Conservation (phyloP, 2,888 invertebrate genomes). For the Nephrotoma guestfalica region DNA sequence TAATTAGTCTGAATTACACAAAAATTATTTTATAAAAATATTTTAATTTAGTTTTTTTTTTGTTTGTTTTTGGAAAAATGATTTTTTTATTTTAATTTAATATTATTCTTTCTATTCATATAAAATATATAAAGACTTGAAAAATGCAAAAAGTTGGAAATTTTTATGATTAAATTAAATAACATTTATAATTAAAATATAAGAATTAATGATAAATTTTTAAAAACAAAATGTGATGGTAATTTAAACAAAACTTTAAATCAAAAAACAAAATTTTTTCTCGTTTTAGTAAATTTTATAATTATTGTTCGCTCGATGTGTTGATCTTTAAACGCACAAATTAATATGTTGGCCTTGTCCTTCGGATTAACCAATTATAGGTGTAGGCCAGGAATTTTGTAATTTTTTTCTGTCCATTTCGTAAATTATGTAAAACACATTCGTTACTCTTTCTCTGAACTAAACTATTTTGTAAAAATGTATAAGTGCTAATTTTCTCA, state of each 20-base stretch:
- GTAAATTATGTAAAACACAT: too few species aligned
- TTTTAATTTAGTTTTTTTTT: background rate
- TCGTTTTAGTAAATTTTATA: background rate
- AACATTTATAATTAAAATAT: background rate
- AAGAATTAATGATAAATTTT: background rate
- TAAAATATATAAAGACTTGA: background rate
- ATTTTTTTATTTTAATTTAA: background rate
- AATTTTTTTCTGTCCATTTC: too few species aligned
- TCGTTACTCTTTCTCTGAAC: too few species aligned
- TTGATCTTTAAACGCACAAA: too few species aligned
- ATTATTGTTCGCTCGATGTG: background rate
- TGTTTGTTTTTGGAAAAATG: background rate
- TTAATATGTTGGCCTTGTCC: too few species aligned
- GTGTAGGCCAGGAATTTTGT: too few species aligned
- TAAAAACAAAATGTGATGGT: background rate
- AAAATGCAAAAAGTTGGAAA: background rate
- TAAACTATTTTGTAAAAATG: too few species aligned
- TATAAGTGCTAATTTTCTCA: too few species aligned
- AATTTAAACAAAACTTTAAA: background rate
- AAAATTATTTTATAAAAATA: background rate
- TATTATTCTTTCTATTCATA: background rate
- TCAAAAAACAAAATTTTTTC: background rate
- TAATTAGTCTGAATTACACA: background rate
- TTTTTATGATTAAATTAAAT: background rate
- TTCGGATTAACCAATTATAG: too few species aligned